Conservation (phyloP, 2,797 vertebrate species). For the Rhabdomys pumilio region DNA sequence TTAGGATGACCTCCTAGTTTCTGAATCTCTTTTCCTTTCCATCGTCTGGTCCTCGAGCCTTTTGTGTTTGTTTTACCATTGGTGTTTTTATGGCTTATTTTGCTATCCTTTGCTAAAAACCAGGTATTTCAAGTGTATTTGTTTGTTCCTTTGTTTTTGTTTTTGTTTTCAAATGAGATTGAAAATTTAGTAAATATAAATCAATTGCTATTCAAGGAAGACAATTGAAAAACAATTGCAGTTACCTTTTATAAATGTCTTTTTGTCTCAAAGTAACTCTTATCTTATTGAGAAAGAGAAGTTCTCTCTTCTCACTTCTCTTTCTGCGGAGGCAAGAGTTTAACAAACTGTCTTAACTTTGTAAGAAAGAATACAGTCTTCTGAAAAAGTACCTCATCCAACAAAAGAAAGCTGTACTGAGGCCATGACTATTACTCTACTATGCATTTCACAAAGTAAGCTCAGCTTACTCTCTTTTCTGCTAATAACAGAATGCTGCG, state of each 20-base stretch:
- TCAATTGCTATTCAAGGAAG: background rate
- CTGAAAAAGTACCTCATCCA: background rate
- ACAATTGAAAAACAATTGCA: background rate
- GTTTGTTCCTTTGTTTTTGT: background rate
- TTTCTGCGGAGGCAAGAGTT: background rate
- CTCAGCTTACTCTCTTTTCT: background rate
- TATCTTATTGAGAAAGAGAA: background rate
- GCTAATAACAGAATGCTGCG: background rate
- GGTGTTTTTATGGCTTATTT: constrained; percentile 29
- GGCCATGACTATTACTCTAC: background rate
- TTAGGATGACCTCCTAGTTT: background rate
- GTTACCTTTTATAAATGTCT: background rate
- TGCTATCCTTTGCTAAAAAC: background rate
- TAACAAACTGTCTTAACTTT: background rate
- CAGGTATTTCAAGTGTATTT: background rate
- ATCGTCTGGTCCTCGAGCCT: background rate
- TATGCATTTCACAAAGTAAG: background rate
- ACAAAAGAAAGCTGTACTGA: background rate
- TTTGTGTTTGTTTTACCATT: background rate
- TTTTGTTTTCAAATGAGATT: background rate
- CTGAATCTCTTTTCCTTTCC: background rate
- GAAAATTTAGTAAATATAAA: constrained; percentile 4
- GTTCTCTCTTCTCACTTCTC: background rate
- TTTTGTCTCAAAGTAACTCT: background rate
- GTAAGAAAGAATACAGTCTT: constrained; percentile 10